Evolutionary conservation across 2,113 vertebrate species (phyloP), one percentile per base, ranked within the genome.

Genomic region (Sylvietta virens): DNA sequence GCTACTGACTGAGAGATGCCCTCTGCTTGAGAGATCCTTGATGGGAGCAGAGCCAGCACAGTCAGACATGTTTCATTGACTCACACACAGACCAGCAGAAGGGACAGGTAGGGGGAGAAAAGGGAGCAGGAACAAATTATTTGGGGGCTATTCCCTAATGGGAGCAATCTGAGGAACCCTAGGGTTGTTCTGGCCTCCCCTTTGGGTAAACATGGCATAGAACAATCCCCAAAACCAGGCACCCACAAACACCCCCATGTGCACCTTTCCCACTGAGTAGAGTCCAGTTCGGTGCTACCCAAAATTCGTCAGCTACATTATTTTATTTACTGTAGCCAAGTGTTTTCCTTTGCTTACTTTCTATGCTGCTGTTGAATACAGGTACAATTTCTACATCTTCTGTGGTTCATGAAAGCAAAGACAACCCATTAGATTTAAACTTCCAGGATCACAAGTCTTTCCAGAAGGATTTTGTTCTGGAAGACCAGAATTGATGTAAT

Each of bases 301-400:
- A 67, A 64, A 87, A 74, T 37, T 24, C 42, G 81, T 78, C 1
- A 2, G 42, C 26, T 65, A 15, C 10, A 4, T 53, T 83, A 23
- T 50, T 73, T 40, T 35, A 73, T 44, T 89, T 79, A 72, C 6
- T 40, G 35, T 44, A 79, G 60, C 28, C 28, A 60, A 90, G 31
- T 4, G 17, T 84, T 67, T 78, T n/a, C 54, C 44, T 71, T 93
- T 84, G 47, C 44, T 92, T 83, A 17, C 28, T 92, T 83, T 91
- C 51, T n/a, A 31, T 39, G 53, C 60, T 51, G 12, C 64, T 54
- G 14, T 19, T 90, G 84, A 86, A 57, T 62, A 86, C 19, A 51
- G 28, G 26, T 85, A 86, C 17, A 35, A 31, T 73, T 84, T 58
- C 50, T 77, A 35, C 22, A 20, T 57, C 45, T 86, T 81, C 69